phyloP scores from a whole-genome alignment of 2,113 vertebrate genomes.

The Okapia johnstoni region DNA sequence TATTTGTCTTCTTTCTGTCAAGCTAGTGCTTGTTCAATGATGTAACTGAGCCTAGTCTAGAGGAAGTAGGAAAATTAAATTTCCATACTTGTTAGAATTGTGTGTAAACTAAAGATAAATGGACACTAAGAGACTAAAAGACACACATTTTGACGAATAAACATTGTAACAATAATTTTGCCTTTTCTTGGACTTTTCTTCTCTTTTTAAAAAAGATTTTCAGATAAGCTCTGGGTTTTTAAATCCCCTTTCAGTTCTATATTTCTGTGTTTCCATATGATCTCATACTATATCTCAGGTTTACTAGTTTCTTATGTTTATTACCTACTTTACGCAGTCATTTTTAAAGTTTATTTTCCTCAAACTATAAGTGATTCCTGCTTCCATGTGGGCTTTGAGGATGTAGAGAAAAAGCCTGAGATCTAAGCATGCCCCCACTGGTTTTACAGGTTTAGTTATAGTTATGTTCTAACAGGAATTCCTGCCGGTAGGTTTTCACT shows the following conservation, averaged over 20 bases:
- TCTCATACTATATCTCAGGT: not conserved
- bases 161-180: not conserved
- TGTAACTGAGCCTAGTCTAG: not conserved
- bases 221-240: not conserved
- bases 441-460: not conserved
- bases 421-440: not conserved
- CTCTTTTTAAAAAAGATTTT: not conserved
- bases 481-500: not conserved
- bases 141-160: not conserved
- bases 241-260: not conserved
- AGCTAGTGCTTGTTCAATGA: not conserved
- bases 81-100: not conserved
- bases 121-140: not conserved
- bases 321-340: not conserved
- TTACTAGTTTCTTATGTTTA: not conserved
- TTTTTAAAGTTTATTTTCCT: not conserved
- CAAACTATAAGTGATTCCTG: not conserved
- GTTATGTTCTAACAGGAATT: not conserved
- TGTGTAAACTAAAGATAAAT: not conserved
- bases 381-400: not conserved
- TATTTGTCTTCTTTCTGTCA: not conserved
- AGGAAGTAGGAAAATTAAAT: not conserved
- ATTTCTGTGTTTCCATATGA: not conserved
- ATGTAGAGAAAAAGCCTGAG: not conserved
- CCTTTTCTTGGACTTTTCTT: not conserved